Conservation (phyloP, 2,888 invertebrate species). For the Caenorhabditis sinica region DNA sequence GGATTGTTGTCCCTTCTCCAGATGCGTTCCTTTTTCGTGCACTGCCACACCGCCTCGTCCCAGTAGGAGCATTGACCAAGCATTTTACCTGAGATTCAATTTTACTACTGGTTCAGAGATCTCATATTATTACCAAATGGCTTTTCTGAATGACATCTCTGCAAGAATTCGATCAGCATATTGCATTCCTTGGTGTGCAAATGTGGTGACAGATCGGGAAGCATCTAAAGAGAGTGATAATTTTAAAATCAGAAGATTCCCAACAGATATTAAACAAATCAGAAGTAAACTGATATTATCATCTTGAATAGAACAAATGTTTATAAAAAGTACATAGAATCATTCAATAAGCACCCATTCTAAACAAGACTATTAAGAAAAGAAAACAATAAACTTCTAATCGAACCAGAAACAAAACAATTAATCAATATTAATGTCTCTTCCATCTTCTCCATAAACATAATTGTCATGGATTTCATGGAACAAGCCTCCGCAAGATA, state of each 20-base stretch:
- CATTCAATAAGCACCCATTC: neutral
- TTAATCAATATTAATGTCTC: conserved; percentile 76
- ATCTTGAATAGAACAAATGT: neutral
- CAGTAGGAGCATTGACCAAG: conserved; percentile 81
- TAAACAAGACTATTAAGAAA: conserved; percentile 16
- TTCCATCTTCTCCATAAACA: conserved; percentile 76
- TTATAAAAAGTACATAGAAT: conserved; percentile 14
- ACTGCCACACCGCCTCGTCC: conserved; percentile 83
- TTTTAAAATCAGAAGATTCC: neutral
- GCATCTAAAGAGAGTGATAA: conserved; percentile 65
- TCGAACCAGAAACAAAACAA: conserved; percentile 12
- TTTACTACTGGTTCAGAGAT: neutral
- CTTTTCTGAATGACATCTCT: conserved; percentile 76
- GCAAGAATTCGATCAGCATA: conserved; percentile 77
- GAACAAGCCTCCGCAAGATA: conserved; percentile 82
- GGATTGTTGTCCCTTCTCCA: conserved; percentile 82
- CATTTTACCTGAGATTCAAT: conserved; percentile 69
- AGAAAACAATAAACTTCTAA: conserved; percentile 10
- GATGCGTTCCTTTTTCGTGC: conserved; percentile 81
- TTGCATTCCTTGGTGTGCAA: conserved; percentile 83
- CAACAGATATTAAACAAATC: neutral
- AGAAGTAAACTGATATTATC: neutral
- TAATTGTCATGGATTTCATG: conserved; percentile 77
- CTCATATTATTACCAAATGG: conserved; percentile 66
- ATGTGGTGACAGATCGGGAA: conserved; percentile 82